Conservation (phyloP, 2,797 vertebrate genomes). For the Falco biarmicus region DNA sequence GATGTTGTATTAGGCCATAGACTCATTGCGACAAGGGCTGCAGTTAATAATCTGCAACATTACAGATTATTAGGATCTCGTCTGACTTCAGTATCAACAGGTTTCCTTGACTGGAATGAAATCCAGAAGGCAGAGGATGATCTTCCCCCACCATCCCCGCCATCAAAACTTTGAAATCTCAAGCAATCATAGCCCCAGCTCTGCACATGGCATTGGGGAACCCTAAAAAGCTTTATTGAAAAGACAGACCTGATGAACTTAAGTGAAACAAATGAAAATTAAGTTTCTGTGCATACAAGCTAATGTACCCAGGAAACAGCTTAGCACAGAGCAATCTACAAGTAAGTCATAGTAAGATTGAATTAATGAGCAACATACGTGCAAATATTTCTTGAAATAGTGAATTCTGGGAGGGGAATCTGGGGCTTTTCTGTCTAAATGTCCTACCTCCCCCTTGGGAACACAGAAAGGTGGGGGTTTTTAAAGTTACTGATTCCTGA, state of each 20-base stretch:
- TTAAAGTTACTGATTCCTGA: neutral
- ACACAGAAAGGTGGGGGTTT: rapidly evolving
- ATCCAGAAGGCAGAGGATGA: neutral
- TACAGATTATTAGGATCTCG: neutral
- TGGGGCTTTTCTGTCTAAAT: neutral
- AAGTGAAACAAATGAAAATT: neutral
- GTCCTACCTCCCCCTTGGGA: neutral
- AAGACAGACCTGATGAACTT: neutral
- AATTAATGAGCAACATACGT: neutral
- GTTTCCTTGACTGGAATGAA: neutral
- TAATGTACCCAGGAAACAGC: neutral
- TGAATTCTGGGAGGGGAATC: neutral
- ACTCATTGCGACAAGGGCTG: neutral
- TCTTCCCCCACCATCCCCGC: neutral
- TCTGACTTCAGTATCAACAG: neutral
- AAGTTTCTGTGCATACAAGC: neutral
- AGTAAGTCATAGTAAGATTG: neutral
- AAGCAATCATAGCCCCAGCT: neutral
- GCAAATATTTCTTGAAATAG: neutral
- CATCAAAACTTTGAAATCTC: neutral
- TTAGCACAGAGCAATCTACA: neutral
- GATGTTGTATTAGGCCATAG: neutral
- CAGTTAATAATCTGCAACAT: neutral
- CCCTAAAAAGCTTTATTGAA: neutral
- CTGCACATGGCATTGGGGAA: neutral